Evolutionary conservation across 2,113 vertebrate genomes (phyloP).

Genomic region (Thermophis baileyi): DNA sequence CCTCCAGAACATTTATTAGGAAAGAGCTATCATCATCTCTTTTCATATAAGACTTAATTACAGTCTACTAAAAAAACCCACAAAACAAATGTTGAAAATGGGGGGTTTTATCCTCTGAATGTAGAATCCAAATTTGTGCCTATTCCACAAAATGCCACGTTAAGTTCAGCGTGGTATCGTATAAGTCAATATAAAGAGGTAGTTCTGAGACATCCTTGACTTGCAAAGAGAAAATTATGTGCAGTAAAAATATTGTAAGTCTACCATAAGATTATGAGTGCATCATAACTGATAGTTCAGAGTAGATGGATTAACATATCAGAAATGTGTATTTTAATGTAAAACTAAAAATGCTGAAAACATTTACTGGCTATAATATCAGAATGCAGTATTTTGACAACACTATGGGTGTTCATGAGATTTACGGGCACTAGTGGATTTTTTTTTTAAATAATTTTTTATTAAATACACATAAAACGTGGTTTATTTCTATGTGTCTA

Average conservation of each 20-base stretch:
- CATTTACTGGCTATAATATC: not conserved
- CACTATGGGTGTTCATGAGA: not conserved
- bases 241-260: not conserved
- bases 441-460: too few relatives aligned
- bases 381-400: not conserved
- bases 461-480: too few relatives aligned
- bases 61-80: not conserved
- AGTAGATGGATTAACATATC: not conserved
- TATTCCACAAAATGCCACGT: not conserved
- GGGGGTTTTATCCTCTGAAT: not conserved
- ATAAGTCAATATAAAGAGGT: not conserved
- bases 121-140: not conserved
- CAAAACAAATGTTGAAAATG: not conserved
- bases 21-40: not conserved
- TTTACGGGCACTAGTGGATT: not conserved
- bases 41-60: not conserved
- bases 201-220: not conserved
- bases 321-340: not conserved
- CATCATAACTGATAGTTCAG: not conserved
- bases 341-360: not conserved
- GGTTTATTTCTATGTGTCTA: not conserved
- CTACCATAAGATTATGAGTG: not conserved
- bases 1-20: too few relatives aligned
- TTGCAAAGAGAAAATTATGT: not conserved
- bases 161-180: not conserved